Evolutionary conservation across 1,140 invertebrate genomes (phyloP).

Genomic region (Drosophila yakuba): DNA sequence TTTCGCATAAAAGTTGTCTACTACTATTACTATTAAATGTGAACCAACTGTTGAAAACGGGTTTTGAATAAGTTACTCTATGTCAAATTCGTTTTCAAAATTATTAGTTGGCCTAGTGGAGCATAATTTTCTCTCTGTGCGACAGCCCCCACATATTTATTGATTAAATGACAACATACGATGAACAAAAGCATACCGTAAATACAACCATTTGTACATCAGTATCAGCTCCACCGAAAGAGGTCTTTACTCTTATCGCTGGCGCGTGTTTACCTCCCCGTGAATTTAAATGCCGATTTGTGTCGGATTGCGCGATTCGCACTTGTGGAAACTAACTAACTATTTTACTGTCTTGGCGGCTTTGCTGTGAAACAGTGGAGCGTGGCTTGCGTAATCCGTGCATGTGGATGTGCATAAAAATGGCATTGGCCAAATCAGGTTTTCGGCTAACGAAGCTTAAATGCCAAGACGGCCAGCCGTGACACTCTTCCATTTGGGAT

Average conservation of each 20-base stretch:
- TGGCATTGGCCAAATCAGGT: constrained; percentile 33
- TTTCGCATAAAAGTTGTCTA: too few relatives aligned
- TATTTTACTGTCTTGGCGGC: constrained; percentile 7
- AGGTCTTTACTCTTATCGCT: constrained; percentile 70
- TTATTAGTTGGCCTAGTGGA: neutral
- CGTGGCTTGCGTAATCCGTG: constrained; percentile 16
- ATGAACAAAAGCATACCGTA: constrained; percentile 30
- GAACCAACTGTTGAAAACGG: too few relatives aligned
- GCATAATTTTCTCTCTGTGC: neutral
- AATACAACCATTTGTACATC: constrained; percentile 1
- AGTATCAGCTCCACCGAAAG: constrained; percentile 49
- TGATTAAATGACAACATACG: constrained; percentile 63
- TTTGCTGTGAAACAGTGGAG: constrained; percentile 27
- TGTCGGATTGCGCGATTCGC: constrained; percentile 22
- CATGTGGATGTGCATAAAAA: constrained; percentile 19
- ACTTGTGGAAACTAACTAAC: constrained; percentile 25
- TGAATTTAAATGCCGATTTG: constrained; percentile 52
- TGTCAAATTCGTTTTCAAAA: too few relatives aligned
- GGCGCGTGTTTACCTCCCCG: constrained; percentile 70
- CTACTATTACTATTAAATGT: too few relatives aligned
- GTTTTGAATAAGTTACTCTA: too few relatives aligned
- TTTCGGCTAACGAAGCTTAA: constrained; percentile 18
- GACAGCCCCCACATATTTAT: constrained; percentile 23
- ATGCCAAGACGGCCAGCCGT: neutral
- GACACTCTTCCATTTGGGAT: neutral